phyloP scores from a whole-genome alignment of 2,797 vertebrate species.

The Okamejei kenojei region DNA sequence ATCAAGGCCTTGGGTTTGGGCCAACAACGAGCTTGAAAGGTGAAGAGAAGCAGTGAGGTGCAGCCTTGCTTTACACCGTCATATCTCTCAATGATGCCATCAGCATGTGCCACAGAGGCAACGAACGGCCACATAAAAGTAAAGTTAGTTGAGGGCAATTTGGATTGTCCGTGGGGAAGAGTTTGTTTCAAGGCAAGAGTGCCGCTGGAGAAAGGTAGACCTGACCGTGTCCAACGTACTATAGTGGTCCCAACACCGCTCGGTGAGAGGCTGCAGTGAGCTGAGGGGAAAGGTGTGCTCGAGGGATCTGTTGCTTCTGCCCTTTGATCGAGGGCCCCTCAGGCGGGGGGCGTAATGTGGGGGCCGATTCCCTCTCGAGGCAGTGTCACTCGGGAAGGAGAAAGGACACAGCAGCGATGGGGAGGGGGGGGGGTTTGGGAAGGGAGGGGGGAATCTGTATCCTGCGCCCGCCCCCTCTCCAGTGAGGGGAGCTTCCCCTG shows the following conservation, averaged over 20 bases:
- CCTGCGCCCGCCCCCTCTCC: not conserved
- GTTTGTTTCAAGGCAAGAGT: not conserved
- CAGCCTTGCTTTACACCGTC: not conserved
- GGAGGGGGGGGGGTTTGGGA: no score
- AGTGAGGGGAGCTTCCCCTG: not conserved
- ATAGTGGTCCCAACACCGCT: not conserved
- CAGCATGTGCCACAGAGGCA: not conserved
- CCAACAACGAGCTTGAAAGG: not conserved
- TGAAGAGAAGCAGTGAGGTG: not conserved
- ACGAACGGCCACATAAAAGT: not conserved
- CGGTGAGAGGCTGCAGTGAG: constrained; percentile 8
- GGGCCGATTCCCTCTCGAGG: not conserved
- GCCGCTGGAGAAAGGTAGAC: not conserved
- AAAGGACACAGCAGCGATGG: not conserved
- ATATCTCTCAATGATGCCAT: not conserved
- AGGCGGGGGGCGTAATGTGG: not conserved
- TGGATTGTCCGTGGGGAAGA: not conserved
- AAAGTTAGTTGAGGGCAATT: not conserved
- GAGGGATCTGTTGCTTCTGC: not conserved
- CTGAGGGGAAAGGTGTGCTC: not conserved
- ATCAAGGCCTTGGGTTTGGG: not conserved
- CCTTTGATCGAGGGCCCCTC: no score
- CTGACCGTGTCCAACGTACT: no score
- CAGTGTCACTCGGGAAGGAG: not conserved
- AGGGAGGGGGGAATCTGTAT: no score